Evolutionary conservation across 2,113 vertebrate species (phyloP).

Genomic region (Sisor rabdophorus): DNA sequence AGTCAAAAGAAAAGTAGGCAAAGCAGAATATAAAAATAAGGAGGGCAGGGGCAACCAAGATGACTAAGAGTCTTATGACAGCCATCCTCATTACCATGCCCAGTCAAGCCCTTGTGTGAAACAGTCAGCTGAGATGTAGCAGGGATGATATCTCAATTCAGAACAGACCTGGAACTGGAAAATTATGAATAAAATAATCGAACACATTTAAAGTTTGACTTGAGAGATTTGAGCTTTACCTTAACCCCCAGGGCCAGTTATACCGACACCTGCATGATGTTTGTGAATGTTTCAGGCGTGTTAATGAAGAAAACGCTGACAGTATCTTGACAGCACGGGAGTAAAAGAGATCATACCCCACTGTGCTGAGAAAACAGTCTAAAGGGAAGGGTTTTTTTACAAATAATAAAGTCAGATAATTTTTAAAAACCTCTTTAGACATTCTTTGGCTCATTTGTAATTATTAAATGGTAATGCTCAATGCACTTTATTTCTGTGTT

Average conservation of each 20-base stretch:
- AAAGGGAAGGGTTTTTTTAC: not conserved
- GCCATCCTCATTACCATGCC: not conserved
- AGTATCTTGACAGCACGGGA: not conserved
- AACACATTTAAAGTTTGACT: not conserved
- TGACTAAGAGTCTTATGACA: slow-evolving; percentile 11
- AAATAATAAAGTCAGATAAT: not conserved
- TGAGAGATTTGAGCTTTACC: not conserved
- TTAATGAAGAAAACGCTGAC: not conserved
- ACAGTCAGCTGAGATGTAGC: not conserved
- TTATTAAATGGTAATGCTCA: not conserved
- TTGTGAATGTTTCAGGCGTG: not conserved
- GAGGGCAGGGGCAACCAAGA: not conserved
- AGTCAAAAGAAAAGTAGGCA: not conserved
- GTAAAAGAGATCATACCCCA: not conserved
- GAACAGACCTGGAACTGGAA: not conserved
- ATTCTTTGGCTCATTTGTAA: not conserved
- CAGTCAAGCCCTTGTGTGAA: slow-evolving; percentile 5
- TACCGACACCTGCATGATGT: not conserved
- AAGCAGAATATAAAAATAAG: not conserved
- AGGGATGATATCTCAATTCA: slow-evolving; percentile 5
- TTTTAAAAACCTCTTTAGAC: not conserved
- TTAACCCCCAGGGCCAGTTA: not conserved
- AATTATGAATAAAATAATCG: not conserved
- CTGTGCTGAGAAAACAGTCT: not conserved
- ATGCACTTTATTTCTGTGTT: not conserved